Evolutionary conservation across 2,797 vertebrate species (phyloP).

Genomic region (Crocodylus rhombifer): DNA sequence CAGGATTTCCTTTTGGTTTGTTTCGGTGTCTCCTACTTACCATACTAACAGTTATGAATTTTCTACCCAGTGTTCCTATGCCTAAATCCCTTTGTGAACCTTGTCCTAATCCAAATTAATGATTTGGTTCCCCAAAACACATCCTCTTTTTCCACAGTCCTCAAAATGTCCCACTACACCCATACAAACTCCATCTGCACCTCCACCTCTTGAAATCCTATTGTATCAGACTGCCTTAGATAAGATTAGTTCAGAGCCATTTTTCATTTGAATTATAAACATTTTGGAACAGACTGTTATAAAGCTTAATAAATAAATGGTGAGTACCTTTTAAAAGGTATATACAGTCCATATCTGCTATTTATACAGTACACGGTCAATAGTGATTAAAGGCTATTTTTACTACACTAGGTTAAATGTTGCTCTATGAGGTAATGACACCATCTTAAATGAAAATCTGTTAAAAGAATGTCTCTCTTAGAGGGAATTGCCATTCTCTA

Average conservation of each 20-base stretch:
- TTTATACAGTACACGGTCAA: not conserved
- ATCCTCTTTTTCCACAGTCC: not conserved
- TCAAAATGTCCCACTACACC: not conserved
- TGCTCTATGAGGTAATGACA: not conserved
- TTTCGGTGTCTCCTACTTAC: too few relatives aligned
- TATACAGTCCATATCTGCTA: not conserved
- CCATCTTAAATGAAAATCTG: slow-evolving; percentile 33
- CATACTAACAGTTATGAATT: too few relatives aligned
- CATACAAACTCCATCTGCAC: not conserved
- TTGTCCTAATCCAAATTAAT: not conserved
- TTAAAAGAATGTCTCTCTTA: not conserved
- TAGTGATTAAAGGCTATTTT: not conserved
- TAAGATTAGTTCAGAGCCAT: not conserved
- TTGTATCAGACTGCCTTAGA: not conserved
- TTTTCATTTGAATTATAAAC: not conserved
- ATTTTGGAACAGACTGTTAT: not conserved
- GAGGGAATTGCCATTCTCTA: slow-evolving; percentile 13
- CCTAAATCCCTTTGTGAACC: too few relatives aligned
- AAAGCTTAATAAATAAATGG: not conserved
- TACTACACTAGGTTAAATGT: not conserved
- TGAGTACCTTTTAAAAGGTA: not conserved
- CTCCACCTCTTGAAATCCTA: not conserved
- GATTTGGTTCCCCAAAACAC: not conserved
- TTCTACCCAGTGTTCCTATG: too few relatives aligned
- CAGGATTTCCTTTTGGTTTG: too few relatives aligned